Conservation (phyloP, 2,888 invertebrate species). For the Acanthococcus lagerstroemiae region DNA sequence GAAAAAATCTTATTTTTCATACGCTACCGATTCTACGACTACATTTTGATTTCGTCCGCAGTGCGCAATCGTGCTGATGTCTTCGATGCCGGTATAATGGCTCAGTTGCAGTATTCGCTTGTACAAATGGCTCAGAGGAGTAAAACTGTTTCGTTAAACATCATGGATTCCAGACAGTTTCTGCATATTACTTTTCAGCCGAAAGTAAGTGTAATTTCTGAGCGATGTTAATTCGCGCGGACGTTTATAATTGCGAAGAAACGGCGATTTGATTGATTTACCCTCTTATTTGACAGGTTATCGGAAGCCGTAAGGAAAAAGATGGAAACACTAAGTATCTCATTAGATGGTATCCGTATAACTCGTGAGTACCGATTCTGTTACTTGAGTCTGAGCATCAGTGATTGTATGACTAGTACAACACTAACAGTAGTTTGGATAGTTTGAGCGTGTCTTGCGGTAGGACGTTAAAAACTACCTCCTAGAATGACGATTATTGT, state of each 20-base stretch:
- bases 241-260: neutral
- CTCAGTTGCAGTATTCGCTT: constrained; percentile 23
- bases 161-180: constrained; percentile 15
- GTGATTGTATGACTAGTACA: too few relatives aligned
- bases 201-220: constrained; percentile 1
- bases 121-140: constrained; percentile 18
- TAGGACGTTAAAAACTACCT: too few relatives aligned
- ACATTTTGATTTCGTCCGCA: neutral
- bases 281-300: constrained; percentile 1
- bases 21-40: neutral
- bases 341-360: constrained; percentile 25
- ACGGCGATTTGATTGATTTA: too few relatives aligned
- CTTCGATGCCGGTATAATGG: constrained; percentile 23
- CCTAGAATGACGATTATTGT: too few relatives aligned
- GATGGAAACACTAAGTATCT: constrained; percentile 19
- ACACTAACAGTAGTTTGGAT: too few relatives aligned
- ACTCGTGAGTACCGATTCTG: constrained; percentile 21
- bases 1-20: neutral
- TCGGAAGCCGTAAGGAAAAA: constrained; percentile 19
- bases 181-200: constrained; percentile 23
- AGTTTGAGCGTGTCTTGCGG: too few relatives aligned
- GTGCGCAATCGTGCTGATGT: constrained; percentile 15
- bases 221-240: neutral
- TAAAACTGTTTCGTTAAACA: constrained; percentile 12
- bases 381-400: too few relatives aligned